Base-by-base conservation (phyloP, 1,140 invertebrate genomes). In the Drosophila pectinifera region DNA sequence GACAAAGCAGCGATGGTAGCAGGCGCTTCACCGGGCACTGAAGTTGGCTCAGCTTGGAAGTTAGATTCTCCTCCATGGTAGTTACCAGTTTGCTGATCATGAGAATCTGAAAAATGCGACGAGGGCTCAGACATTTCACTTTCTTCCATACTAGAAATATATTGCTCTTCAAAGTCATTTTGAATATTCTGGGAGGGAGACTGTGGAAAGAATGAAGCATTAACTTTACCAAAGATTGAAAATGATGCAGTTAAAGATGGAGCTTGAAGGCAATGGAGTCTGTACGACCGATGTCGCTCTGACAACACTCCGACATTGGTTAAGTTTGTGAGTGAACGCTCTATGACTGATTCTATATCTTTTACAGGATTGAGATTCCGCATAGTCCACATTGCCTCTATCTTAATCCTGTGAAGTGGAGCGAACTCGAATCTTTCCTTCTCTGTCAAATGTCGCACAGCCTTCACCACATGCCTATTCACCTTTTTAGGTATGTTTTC, bases 401-500 rank as follows among this genome's bases (percentile, higher is more conserved):
- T 20, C 14, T 20, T 20, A 20, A 51, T 51, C 18, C 8, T 36
- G 13, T 51, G 13, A 8, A 51, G 49, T 3, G 49, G 49, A 1
- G 18, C 16, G 8, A 51, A 51, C 14, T 20, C 8, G 18, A 5
- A 20, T 5, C 20, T 3, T 16, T 16, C 6, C 1, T 11, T 0
- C 1, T 45, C 13, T 0, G 18, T 36, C 0, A 20, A 51, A 10
- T 51, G 2, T 45, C 18, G 3, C 2, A 62, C 2, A 0, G 54
- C 59, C 18, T 62, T 62, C 2, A 59, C 16, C 1, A 62, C 59
- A 22, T 41, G 18, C 0, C 59, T 26, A 0, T 62, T 59, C 0
- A 62, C 36, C 6, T 62, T 59, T 59, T 59, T 62, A 7, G 59
- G 59, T 4, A 62, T 4, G 4, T 5, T 1, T 11, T 55, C 55